Evolutionary conservation across 2,113 vertebrate species (phyloP).

Genomic region (Lycaon pictus): DNA sequence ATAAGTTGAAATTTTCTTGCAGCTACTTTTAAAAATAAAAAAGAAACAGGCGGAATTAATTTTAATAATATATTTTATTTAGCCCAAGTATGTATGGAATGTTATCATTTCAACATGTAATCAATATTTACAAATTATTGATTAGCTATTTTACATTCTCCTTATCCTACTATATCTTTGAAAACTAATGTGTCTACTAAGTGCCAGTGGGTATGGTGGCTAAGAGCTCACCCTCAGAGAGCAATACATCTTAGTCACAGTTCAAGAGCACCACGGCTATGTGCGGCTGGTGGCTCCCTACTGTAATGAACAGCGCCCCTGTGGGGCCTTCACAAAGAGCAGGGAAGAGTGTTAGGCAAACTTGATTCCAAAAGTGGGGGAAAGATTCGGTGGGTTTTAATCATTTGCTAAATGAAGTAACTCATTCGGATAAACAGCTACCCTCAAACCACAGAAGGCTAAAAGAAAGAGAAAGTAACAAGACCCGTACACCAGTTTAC

Average conservation of each 20-base stretch:
- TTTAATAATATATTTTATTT: not conserved
- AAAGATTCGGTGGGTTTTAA: not conserved
- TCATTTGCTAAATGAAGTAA: not conserved
- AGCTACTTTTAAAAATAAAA: not conserved
- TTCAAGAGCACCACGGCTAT: not conserved
- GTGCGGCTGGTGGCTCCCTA: rapidly evolving
- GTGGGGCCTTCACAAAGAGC: not conserved
- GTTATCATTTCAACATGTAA: not conserved
- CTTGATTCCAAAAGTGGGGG: not conserved
- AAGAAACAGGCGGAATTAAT: not conserved
- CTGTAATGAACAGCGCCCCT: not conserved
- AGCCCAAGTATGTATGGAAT: not conserved
- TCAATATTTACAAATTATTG: not conserved
- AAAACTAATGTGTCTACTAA: not conserved
- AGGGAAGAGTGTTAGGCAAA: not conserved
- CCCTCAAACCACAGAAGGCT: not conserved
- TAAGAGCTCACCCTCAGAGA: not conserved
- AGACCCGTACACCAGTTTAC: not conserved
- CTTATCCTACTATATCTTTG: not conserved
- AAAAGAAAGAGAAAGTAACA: not conserved
- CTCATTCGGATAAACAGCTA: not conserved
- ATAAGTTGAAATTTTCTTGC: not conserved
- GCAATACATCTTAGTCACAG: too few species aligned
- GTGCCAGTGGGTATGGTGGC: not conserved
- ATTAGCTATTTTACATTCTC: not conserved